Evolutionary conservation across 2,797 vertebrate genomes (phyloP).

Genomic region (Coluber constrictor): DNA sequence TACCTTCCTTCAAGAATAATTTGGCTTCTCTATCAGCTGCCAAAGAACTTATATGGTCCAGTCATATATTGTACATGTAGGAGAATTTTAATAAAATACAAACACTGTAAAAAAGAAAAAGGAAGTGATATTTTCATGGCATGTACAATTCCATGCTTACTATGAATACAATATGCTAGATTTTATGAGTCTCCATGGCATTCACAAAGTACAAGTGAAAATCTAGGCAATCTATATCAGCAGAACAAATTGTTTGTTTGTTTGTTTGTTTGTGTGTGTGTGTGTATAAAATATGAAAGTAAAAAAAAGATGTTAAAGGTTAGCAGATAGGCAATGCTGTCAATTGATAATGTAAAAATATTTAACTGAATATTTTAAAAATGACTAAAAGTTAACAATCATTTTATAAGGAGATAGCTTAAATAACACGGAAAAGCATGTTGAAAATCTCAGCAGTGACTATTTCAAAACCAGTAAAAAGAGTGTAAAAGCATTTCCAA

Average conservation of each 20-base stretch:
- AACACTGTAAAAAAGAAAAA: constrained; percentile 28
- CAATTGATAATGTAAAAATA: not conserved
- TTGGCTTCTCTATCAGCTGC: constrained; percentile 68
- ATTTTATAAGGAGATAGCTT: fast-evolving
- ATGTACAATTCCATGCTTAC: constrained; percentile 38
- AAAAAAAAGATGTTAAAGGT: constrained; percentile 40
- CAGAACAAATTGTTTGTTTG: not conserved
- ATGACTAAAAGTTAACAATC: constrained; percentile 20
- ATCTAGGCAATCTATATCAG: constrained; percentile 20
- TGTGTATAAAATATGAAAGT: no score
- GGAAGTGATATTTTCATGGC: constrained; percentile 50
- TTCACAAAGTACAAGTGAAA: constrained; percentile 39
- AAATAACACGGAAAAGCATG: constrained; percentile 9
- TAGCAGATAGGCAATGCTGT: not conserved
- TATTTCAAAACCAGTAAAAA: constrained; percentile 65
- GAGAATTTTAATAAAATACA: constrained; percentile 57
- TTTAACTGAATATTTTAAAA: constrained; percentile 1
- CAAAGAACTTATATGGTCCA: constrained; percentile 65
- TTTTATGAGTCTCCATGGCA: constrained; percentile 45
- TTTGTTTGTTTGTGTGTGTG: not conserved
- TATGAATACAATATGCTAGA: constrained; percentile 38
- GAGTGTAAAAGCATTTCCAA: constrained; percentile 67
- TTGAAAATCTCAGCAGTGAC: constrained; percentile 47
- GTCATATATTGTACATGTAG: constrained; percentile 54
- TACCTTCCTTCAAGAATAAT: constrained; percentile 69